Conservation (phyloP, 2,888 invertebrate genomes). For the Bembecia ichneumoniformis region DNA sequence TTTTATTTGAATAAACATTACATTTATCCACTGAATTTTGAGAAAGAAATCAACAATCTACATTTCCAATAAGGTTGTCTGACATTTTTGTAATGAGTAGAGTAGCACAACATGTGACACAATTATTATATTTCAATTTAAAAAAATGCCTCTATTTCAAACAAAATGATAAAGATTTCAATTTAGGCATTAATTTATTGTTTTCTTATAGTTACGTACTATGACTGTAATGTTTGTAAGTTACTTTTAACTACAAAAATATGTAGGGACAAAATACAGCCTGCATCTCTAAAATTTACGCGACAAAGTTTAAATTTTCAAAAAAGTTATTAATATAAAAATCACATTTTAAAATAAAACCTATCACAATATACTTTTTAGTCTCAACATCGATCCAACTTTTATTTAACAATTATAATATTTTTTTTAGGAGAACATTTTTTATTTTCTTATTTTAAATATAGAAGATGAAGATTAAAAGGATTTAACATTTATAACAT, state of each 20-base stretch:
- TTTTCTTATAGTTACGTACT: slow-evolving; percentile 18
- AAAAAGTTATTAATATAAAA: slow-evolving; percentile 14
- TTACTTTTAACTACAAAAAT: slow-evolving; percentile 37
- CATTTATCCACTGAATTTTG: slow-evolving; percentile 20
- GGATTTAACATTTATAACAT: too few species aligned
- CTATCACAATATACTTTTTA: slow-evolving; percentile 47
- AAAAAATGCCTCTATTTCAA: too few species aligned
- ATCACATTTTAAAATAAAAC: slow-evolving; percentile 31
- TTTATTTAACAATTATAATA: neutral
- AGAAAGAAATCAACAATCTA: neutral
- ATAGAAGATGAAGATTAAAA: too few species aligned
- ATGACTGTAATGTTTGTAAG: slow-evolving; percentile 9
- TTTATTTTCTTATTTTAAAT: slow-evolving; percentile 7
- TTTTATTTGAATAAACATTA: slow-evolving; percentile 31
- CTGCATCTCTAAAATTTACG: slow-evolving; percentile 19
- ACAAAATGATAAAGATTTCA: too few species aligned
- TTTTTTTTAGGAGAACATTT: slow-evolving; percentile 19
- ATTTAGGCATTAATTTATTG: neutral
- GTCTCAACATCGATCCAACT: slow-evolving; percentile 38
- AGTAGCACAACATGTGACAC: neutral
- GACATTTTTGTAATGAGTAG: neutral
- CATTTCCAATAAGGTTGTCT: neutral
- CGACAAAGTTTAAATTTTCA: slow-evolving; percentile 12
- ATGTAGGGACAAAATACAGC: slow-evolving; percentile 32
- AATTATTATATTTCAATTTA: too few species aligned